Evolutionary conservation across 2,888 invertebrate species (phyloP), one percentile per base, ranked within the genome.

Genomic region (Scaptomyza flava): DNA sequence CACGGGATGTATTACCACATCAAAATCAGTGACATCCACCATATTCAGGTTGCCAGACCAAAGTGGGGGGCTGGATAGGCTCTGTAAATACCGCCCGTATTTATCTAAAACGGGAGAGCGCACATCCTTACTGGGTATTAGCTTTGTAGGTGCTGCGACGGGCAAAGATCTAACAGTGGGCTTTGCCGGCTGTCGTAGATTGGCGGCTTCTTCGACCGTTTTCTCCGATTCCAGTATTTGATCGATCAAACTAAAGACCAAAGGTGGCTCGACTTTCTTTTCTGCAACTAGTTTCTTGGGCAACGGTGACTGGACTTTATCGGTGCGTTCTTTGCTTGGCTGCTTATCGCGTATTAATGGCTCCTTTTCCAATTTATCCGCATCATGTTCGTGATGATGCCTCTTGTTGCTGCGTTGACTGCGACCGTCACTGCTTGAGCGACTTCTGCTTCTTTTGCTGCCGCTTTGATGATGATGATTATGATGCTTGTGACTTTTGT

Each of bases 21-120:
- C 95, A 88, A 98, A 97, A 80, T 96, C 95, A 0, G 97, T 96
- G 0, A 98, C 96, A 89, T 98, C 98, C 6, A 96, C 95, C 97
- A 98, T 98, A 86, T 95, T 96, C 7, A 98, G 95, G 73, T 95
- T 95, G 2, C 98, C 98, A 66, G 95, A 95, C 92, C 92, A 92
- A 33, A 92, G 14, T 14, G 76, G 20, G 31, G 48, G 58, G 20
- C 43, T 48, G 4, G 71, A 23, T 6, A 77, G 27, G 3, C 51
- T 33, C n/a, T 86, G 85, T 20, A 80, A 59, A 67, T 91, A 92
- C 5, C 90, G 89, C 4, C 41, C 72, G 27, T 85, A 85, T 51
- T 53, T 75, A 41, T 82, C 85, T 47, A 63, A 36, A 3, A 41
- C 9, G 6, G 58, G 27, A 9, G 58, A 14, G 9, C 47, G 47